phyloP scores from a whole-genome alignment of 2,888 invertebrate genomes.

The Heteromyza rotundicornis region DNA sequence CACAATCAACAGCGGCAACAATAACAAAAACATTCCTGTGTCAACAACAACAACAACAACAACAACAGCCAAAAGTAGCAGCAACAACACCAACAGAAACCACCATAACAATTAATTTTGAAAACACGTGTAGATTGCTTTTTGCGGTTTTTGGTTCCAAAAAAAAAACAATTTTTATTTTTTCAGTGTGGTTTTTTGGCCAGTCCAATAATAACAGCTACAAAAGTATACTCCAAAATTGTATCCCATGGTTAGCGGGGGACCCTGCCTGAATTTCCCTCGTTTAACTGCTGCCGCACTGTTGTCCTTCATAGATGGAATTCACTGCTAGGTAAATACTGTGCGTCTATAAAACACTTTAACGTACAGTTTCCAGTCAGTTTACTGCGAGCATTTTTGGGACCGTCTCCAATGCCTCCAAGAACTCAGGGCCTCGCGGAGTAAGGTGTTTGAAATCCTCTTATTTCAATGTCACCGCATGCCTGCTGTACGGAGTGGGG shows the following conservation, averaged over 20 bases:
- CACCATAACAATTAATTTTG: slow-evolving; percentile 54
- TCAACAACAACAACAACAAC: slow-evolving; percentile 7
- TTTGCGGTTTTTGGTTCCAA: slow-evolving; percentile 42
- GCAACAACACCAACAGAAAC: slow-evolving; percentile 43
- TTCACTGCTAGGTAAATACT: too few relatives aligned
- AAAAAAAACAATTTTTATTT: too few relatives aligned
- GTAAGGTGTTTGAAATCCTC: slow-evolving; percentile 21
- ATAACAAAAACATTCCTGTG: slow-evolving; percentile 26
- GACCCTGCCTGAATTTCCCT: too few relatives aligned
- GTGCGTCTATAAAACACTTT: too few relatives aligned
- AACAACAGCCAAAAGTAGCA: neutral
- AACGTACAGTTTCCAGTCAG: too few relatives aligned
- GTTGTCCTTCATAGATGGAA: too few relatives aligned
- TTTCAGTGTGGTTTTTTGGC: too few relatives aligned
- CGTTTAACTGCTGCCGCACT: too few relatives aligned
- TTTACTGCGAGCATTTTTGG: too few relatives aligned
- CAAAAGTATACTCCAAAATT: neutral
- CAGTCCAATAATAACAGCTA: neutral
- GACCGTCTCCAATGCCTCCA: neutral
- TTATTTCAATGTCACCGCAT: slow-evolving; percentile 46
- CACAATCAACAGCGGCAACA: neutral
- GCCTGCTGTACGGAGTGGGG: neutral
- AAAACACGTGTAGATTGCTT: slow-evolving; percentile 57
- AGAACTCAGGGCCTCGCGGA: neutral
- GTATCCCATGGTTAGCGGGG: too few relatives aligned